Base-by-base conservation (phyloP, 2,113 vertebrate species). In the Cranoglanis bouderius region DNA sequence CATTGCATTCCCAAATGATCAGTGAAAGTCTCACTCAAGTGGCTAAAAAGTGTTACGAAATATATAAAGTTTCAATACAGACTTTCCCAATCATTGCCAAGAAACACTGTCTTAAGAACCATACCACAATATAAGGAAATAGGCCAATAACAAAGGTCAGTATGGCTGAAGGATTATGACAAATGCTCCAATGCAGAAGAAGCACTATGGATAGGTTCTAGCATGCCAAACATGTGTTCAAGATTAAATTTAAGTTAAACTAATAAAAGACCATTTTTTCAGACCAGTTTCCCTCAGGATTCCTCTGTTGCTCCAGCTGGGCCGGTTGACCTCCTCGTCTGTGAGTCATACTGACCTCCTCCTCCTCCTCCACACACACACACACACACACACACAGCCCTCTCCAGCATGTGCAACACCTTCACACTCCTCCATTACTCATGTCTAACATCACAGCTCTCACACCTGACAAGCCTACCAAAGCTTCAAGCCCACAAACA, bases 321-420 rank as follows among this genome's bases (percentile, higher is more conserved):
- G 10, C n/a, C 55, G 59, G 32, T 55, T 82, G 86, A 82, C 63
- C 61, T 55, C 38, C 35, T 63, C 77, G n/a, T 77, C 59, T 46
- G 49, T 87, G 86, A 87, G 46, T 87, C 86, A 87, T 82, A 70
- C 35, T 87, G 78, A 82, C 77, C 86, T 70, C 63, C 78, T 87
- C 13, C 61, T 55, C 86, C 49, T 55, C 84, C 77, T 61, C 70
- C 61, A 85, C 61, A 85, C 61, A 67, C 83, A 70, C 83, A 70
- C 63, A 85, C 82, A 67, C 35, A 46, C 81, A 83, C 81, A 40
- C 81, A 82, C 32, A 78, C 43, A 67, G 46, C 77, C 86, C 49
- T 82, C 77, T 82, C 77, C 24, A 87, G 43, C 57, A 82, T 63
- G 59, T 38, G 86, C 61, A 55, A 51, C 86, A 65, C 40, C 59